phyloP scores from a whole-genome alignment of 2,797 vertebrate species.

The Thamnophis elegans region DNA sequence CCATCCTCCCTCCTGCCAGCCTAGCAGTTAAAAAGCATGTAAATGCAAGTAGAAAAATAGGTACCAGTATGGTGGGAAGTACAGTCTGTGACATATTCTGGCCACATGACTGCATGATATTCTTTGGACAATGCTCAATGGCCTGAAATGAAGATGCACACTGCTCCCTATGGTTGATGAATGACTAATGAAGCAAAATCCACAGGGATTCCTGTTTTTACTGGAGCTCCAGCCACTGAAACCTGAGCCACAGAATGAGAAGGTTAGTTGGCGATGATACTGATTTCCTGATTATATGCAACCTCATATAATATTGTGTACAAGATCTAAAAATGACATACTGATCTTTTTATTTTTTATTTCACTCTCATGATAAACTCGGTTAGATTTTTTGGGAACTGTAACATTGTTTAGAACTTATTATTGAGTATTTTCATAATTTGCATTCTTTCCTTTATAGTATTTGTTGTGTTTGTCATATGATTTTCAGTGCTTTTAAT shows the following conservation, averaged over 20 bases:
- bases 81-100: neutral
- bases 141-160: neutral
- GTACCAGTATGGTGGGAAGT: neutral
- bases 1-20: neutral
- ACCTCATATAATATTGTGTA: constrained; percentile 40
- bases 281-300: constrained; percentile 51
- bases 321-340: constrained; percentile 52
- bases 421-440: constrained; percentile 68
- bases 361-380: constrained; percentile 58
- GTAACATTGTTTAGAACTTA: constrained; percentile 70
- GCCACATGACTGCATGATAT: neutral
- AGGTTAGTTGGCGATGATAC: constrained; percentile 19
- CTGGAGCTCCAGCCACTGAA: constrained; percentile 19
- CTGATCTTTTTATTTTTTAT: constrained; percentile 55
- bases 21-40: neutral
- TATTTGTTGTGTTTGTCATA: constrained; percentile 70
- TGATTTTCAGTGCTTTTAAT: constrained; percentile 80
- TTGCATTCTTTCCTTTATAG: constrained; percentile 69
- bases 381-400: constrained; percentile 62
- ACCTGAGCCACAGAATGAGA: neutral
- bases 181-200: no score
- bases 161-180: neutral
- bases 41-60: neutral
- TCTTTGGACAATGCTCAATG: neutral
- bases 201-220: no score